Evolutionary conservation across 1,140 invertebrate genomes (phyloP).

Genomic region (Formica selysi): DNA sequence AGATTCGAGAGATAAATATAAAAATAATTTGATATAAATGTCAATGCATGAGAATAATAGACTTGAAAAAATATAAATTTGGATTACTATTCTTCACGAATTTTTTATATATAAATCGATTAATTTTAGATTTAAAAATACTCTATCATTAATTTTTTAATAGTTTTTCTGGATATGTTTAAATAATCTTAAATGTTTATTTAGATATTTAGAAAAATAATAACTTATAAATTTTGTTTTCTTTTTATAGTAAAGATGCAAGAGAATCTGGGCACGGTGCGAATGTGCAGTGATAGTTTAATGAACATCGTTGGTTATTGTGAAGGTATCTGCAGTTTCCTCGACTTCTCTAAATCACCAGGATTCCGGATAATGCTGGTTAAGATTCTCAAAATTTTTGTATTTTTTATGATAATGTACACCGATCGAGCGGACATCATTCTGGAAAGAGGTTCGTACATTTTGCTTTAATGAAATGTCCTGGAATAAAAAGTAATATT

Average conservation of each 20-base stretch:
- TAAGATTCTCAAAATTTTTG: slow-evolving; percentile 74
- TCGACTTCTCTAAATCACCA: slow-evolving; percentile 69
- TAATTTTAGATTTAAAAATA: too few species aligned
- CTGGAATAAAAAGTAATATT: too few species aligned
- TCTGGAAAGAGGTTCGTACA: slow-evolving; percentile 83
- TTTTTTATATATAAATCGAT: too few species aligned
- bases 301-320: slow-evolving; percentile 77
- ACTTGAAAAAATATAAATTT: too few species aligned
- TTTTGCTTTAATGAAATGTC: background rate
- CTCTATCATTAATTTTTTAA: too few species aligned
- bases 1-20: background rate
- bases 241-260: background rate
- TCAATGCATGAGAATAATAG: too few species aligned
- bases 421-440: slow-evolving; percentile 78
- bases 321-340: slow-evolving; percentile 71
- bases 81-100: too few species aligned
- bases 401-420: slow-evolving; percentile 74
- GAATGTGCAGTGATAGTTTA: slow-evolving; percentile 72
- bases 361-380: slow-evolving; percentile 78
- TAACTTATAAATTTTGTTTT: background rate
- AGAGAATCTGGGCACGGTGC: background rate
- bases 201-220: background rate
- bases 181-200: too few species aligned
- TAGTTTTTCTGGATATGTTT: too few species aligned
- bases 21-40: background rate